Conservation (phyloP, 2,113 vertebrate species). For the Monarcha castaneiventris region DNA sequence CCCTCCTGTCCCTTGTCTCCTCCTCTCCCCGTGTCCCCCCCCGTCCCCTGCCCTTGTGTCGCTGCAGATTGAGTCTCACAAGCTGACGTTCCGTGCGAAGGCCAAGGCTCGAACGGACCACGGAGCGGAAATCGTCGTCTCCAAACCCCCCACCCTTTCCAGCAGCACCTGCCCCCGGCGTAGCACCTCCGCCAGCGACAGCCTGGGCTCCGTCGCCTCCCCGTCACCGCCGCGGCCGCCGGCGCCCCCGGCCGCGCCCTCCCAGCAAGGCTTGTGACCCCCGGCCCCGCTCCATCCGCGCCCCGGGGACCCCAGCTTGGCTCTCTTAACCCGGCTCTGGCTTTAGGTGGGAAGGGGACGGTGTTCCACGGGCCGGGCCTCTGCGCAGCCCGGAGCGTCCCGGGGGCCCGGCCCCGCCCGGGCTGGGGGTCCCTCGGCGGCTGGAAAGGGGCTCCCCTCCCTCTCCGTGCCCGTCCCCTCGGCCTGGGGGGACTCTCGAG, state of each 20-base stretch:
- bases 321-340: constrained; percentile 23
- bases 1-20: constrained; percentile 23
- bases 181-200: constrained; percentile 70
- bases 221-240: constrained; percentile 22
- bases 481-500: background rate
- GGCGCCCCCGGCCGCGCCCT: background rate
- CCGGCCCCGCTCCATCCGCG: background rate
- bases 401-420: background rate
- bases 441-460: background rate
- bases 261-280: constrained; percentile 65
- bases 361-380: background rate
- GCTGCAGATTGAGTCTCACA: constrained; percentile 93
- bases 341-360: background rate
- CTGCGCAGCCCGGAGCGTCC: background rate
- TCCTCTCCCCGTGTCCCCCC: constrained; percentile 19
- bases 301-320: background rate
- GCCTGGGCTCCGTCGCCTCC: constrained; percentile 52
- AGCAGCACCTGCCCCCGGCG: constrained; percentile 67
- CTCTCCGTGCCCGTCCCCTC: background rate
- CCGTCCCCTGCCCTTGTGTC: constrained; percentile 71
- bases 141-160: constrained; percentile 73
- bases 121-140: constrained; percentile 81
- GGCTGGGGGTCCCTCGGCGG: background rate
- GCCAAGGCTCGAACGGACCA: constrained; percentile 89
- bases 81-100: constrained; percentile 88